Conservation (phyloP, 2,888 invertebrate genomes). For the Aradus depressus region DNA sequence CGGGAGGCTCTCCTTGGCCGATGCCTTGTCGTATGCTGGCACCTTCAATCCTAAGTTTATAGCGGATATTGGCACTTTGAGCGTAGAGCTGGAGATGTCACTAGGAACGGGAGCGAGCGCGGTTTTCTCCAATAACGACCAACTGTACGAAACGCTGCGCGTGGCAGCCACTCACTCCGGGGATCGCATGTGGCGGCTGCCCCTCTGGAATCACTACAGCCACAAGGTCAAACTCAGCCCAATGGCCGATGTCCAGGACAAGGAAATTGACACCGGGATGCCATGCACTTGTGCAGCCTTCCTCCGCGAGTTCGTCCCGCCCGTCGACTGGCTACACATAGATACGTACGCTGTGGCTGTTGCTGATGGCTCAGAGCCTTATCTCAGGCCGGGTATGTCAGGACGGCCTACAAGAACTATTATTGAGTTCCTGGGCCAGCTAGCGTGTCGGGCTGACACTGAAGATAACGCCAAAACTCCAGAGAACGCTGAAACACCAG, state of each 20-base stretch:
- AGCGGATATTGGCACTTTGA: slow-evolving; percentile 60
- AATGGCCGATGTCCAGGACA: slow-evolving; percentile 25
- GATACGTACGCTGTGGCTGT: slow-evolving; percentile 66
- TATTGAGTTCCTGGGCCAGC: slow-evolving; percentile 55
- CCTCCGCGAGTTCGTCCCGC: slow-evolving; percentile 57
- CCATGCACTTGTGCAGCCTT: slow-evolving; percentile 38
- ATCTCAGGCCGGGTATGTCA: slow-evolving; percentile 54
- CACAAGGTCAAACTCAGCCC: slow-evolving; percentile 18
- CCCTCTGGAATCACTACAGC: slow-evolving; percentile 39
- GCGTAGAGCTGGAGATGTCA: slow-evolving; percentile 52
- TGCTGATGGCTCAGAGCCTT: slow-evolving; percentile 46
- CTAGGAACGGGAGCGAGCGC: slow-evolving; percentile 57
- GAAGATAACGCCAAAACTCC: background rate
- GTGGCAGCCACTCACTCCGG: slow-evolving; percentile 60
- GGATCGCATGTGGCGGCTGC: slow-evolving; percentile 74
- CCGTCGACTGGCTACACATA: slow-evolving; percentile 66
- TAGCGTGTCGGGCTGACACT: slow-evolving; percentile 23
- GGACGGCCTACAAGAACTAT: slow-evolving; percentile 63
- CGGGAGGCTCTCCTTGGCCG: slow-evolving; percentile 65
- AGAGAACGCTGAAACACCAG: too few species aligned
- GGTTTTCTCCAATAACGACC: slow-evolving; percentile 60
- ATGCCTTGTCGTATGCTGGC: slow-evolving; percentile 67
- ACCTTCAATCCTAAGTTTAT: slow-evolving; percentile 60
- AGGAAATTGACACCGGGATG: slow-evolving; percentile 20
- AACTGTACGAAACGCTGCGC: slow-evolving; percentile 53